Base-by-base conservation (phyloP, 2,888 invertebrate genomes). In the Chaetogeoica ovagalla region DNA sequence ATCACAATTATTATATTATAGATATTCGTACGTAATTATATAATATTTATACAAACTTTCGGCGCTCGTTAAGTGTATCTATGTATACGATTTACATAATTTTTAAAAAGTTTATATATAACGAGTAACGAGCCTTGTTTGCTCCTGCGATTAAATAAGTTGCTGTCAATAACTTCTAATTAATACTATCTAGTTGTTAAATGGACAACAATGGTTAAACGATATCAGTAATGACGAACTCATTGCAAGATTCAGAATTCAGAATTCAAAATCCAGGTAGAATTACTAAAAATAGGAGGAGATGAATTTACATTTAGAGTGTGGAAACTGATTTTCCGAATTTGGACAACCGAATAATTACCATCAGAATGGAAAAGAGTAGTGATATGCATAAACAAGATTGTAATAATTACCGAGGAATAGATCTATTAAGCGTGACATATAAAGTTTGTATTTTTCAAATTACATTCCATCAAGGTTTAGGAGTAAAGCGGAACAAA, bases 301-400 rank as follows among this genome's bases (percentile, higher is more conserved):
- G 15, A 63, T 6, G 37, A 62, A 62, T 15, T 62, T 1, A 23
- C 30, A 13, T 62, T 62, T 62, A 62, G 62, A 6, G 39, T 62
- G 30, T 62, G 62, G 62, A 43, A 66, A 66, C 66, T 43, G 43
- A 66, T 66, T 8, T 43, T n/a, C n/a, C 66, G 15, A 43, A 66
- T 66, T n/a, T 43, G 39, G 66, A 11, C 66, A 66, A 66, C 4
- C 23, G 43, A 66, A 11, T n/a, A 66, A 66, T 66, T 66, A 66
- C 43, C 43, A 19, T 9, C 3, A 66, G 66, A 66, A 19, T 66
- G 9, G 66, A 66, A 19, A 39, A 43, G 7, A 66, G 8, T n/a
- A 19, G 43, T 39, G 43, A n/a, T 66, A 43, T 66, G 43, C 15
- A 66, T 7, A 43, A 66, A 43, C 66, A 43, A 19, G 66, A 43